Percentiles rank a stretch among this genome's conserved stretches.
Evolutionary conservation across 2,797 vertebrate genomes (phyloP).

Genomic region (Onychomys torridus): DNA sequence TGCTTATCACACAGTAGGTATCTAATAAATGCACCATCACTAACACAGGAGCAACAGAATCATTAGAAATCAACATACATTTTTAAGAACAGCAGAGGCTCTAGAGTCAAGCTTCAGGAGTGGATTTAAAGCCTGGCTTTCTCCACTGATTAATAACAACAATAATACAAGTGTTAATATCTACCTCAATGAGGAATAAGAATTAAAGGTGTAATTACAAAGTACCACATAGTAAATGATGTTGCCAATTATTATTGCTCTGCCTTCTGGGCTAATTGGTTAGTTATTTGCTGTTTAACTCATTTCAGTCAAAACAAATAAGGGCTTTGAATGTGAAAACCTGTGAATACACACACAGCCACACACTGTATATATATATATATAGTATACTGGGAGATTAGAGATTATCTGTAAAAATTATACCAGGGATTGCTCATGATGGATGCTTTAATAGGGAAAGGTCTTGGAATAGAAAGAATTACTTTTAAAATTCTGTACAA

Average conservation of each 20-base stretch:
- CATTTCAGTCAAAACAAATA: neutral
- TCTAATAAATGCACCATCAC: neutral
- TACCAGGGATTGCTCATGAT: neutral
- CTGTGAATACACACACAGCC: neutral
- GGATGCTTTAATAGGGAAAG: neutral
- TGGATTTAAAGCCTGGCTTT: neutral
- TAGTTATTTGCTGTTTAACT: neutral
- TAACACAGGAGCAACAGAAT: neutral
- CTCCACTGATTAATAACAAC: slow-evolving; percentile 5
- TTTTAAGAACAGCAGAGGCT: neutral
- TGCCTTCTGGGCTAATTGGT: neutral
- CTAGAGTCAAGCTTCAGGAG: neutral
- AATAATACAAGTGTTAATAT: neutral
- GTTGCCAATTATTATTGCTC: neutral
- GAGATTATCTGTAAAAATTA: neutral
- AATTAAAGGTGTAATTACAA: neutral
- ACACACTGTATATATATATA: no score
- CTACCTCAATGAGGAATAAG: neutral
- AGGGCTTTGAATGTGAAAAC: neutral
- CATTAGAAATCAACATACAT: neutral
- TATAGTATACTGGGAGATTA: neutral
- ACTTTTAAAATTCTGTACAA: neutral
- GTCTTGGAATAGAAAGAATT: neutral
- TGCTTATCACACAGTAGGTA: neutral
- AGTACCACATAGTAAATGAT: neutral